These are phyloP conservation scores for Barnardius zonarius DNA, from an alignment of 2,113 vertebrate species.

Conservation along the genomic window DNA sequence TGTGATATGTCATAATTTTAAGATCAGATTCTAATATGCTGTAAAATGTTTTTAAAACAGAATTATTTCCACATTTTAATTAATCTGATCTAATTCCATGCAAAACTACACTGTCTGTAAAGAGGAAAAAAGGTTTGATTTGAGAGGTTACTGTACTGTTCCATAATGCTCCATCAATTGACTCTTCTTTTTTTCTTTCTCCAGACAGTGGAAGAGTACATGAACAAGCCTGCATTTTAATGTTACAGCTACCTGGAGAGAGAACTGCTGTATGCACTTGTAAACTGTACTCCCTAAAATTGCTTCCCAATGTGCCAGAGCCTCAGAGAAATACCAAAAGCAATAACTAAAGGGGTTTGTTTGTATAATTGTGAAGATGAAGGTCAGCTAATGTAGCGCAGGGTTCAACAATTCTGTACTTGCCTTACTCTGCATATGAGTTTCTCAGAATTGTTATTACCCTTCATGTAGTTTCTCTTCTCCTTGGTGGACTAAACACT, in stretches of 20 bases:
- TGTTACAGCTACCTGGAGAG: slow-evolving; percentile 3
- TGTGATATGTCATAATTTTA: not conserved
- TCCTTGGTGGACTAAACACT: not conserved
- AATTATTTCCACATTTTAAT: not conserved
- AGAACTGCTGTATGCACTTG: not conserved
- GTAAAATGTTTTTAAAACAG: not conserved
- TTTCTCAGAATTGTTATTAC: slow-evolving; percentile 30
- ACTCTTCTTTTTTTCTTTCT: not conserved
- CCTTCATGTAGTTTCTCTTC: not conserved
- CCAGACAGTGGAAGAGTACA: slow-evolving; percentile 94
- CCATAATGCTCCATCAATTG: not conserved
- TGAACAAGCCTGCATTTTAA: slow-evolving; percentile 90
- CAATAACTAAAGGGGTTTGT: slow-evolving; percentile 35
- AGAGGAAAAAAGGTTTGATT: not conserved
- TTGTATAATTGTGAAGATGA: slow-evolving; percentile 65
- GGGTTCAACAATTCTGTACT: slow-evolving; percentile 49
- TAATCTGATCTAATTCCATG: not conserved
- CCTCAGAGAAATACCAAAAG: slow-evolving; percentile 51
- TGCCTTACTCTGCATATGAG: slow-evolving; percentile 33
- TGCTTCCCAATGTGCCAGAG: slow-evolving; percentile 24
- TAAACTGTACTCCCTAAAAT: not conserved
- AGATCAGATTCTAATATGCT: not conserved
- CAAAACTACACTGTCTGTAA: not conserved
- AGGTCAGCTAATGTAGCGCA: slow-evolving; percentile 59
- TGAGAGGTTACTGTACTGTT: not conserved